These are phyloP conservation scores for Pipistrellus kuhlii DNA, from an alignment of 2,797 vertebrate species.

Conservation along the genomic window DNA sequence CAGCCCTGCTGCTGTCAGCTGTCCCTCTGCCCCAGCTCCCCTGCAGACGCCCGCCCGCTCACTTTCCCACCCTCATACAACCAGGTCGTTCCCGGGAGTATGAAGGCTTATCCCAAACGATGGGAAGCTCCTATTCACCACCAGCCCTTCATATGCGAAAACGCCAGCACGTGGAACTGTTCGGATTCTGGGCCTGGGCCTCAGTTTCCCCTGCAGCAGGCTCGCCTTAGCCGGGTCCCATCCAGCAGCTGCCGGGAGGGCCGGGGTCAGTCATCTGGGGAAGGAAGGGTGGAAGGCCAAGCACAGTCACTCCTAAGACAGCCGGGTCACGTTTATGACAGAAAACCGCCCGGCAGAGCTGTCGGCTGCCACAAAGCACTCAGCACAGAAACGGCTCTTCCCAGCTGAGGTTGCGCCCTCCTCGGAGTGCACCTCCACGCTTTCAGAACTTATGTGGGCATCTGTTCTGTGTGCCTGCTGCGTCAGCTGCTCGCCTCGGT, in stretches of 20 bases:
- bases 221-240: accelerated
- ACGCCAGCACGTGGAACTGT: not conserved
- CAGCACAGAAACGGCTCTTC: accelerated
- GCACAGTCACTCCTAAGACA: accelerated
- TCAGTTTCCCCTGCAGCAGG: not conserved
- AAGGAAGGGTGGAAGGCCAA: accelerated
- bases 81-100: accelerated
- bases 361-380: not conserved
- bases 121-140: accelerated
- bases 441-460: accelerated
- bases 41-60: accelerated
- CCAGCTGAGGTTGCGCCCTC: accelerated
- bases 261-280: accelerated
- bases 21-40: accelerated
- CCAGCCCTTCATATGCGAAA: not conserved
- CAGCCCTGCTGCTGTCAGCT: accelerated
- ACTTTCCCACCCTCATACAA: accelerated
- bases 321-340: accelerated
- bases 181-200: not conserved
- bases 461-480: accelerated
- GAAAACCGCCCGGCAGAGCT: accelerated
- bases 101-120: accelerated
- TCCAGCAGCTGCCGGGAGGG: accelerated
- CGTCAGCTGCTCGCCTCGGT: not conserved
- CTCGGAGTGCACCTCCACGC: accelerated